Base-by-base conservation (phyloP, 2,888 invertebrate genomes). In the Autographa gamma region DNA sequence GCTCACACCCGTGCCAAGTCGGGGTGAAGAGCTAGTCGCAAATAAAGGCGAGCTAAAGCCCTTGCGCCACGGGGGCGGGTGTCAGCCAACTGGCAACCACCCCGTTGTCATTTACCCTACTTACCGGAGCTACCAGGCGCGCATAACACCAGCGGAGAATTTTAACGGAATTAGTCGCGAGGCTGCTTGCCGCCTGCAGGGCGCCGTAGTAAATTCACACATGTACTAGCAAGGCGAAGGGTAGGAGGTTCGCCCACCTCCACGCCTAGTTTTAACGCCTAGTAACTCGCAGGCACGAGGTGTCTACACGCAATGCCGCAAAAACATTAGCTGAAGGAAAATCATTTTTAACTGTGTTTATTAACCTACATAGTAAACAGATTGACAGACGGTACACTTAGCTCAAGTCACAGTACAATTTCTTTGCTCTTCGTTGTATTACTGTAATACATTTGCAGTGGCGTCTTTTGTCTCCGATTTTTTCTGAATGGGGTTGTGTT, bases 161-260 rank as follows among this genome's bases (percentile, higher is more conserved):
- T 95, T 95, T 94, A 95, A 95, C 94, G 93, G 94, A 95, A 95
- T 95, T 95, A 95, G 94, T 93, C 91, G 92, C 89, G 88, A 90
- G 86, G 84, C 84, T 83, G 83, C 79, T 83, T 79, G 88, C 92
- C 95, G 95, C 92, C 95, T 91, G 91, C 92, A 91, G 93, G 95
- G 95, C 95, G 95, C 94, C 95, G 91, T 91, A 92, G 94, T 94
- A 93, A 91, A 94, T 94, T 93, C 93, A 90, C 92, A 92, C 90
- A 91, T 90, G 91, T 88, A 89, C 88, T 89, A 84, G 77, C 80
- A 83, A 83, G 82, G 83, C 79, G 79, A 74, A 81, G 86, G 86
- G 83, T 84, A 83, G 83, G 86, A 85, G 84, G 79, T 64, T 91
- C 92, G 77, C 92, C 93, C 92, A 90, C 93, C 93, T 90, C 93